phyloP scores from a whole-genome alignment of 2,888 invertebrate genomes.

The Idaea biselata region DNA sequence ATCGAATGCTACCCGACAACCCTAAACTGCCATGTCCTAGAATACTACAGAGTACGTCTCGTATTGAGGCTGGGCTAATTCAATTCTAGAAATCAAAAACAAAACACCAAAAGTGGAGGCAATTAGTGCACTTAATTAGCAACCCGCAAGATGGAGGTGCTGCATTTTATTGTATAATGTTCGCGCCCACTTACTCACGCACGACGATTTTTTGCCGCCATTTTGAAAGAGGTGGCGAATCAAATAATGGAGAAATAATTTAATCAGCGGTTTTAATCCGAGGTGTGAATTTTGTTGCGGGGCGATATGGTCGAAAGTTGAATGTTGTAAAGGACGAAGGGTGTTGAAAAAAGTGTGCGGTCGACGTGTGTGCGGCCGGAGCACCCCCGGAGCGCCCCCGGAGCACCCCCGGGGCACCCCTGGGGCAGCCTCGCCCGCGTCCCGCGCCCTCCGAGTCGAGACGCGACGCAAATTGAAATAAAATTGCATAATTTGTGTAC shows the following conservation, averaged over 20 bases:
- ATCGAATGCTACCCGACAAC: neutral
- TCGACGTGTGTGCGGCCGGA: constrained; percentile 60
- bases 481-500: constrained; percentile 73
- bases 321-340: constrained; percentile 37
- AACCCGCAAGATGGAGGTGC: constrained; percentile 19
- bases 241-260: constrained; percentile 78
- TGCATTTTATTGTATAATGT: constrained; percentile 21
- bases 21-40: neutral
- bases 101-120: neutral
- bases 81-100: neutral
- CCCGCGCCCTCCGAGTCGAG: constrained; percentile 39
- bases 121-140: constrained; percentile 12
- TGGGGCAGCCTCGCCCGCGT: constrained; percentile 10
- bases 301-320: constrained; percentile 54
- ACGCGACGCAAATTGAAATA: constrained; percentile 67
- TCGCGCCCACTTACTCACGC: constrained; percentile 32
- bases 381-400: constrained; percentile 15
- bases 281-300: constrained; percentile 44
- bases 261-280: constrained; percentile 51
- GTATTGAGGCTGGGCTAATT: neutral
- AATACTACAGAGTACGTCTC: neutral
- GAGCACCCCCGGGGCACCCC: neutral
- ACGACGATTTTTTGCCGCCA: constrained; percentile 63
- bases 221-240: constrained; percentile 78
- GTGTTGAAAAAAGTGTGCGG: constrained; percentile 65